Conservation (phyloP, 2,113 vertebrate species). For the Arvicanthis niloticus region DNA sequence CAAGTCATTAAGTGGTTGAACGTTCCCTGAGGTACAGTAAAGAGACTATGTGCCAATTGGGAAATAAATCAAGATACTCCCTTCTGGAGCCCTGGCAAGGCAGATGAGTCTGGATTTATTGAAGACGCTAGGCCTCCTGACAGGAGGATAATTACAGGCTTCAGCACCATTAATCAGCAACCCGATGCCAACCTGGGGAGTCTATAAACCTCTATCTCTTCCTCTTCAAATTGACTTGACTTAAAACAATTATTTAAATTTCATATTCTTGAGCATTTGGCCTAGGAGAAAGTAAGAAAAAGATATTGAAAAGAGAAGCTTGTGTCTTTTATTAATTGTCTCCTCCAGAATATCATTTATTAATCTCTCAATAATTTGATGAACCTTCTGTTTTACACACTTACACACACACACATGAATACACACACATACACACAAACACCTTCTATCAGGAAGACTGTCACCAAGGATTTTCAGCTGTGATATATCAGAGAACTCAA, state of each 20-base stretch:
- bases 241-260: constrained; percentile 80
- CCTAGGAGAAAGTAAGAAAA: constrained; percentile 51
- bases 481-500: constrained; percentile 9
- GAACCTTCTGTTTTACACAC: not conserved
- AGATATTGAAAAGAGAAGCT: constrained; percentile 16
- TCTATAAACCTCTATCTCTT: constrained; percentile 72
- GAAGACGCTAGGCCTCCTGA: constrained; percentile 74
- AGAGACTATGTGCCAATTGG: constrained; percentile 68
- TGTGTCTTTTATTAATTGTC: constrained; percentile 55
- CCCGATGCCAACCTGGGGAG: constrained; percentile 56
- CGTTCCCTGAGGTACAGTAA: constrained; percentile 74
- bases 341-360: constrained; percentile 45
- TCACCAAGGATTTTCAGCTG: not conserved
- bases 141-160: constrained; percentile 80
- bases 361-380: constrained; percentile 41
- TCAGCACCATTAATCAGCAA: constrained; percentile 81
- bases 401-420: not conserved
- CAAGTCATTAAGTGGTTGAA: constrained; percentile 62
- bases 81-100: constrained; percentile 74
- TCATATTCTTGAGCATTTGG: constrained; percentile 59
- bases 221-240: constrained; percentile 75
- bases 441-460: not conserved
- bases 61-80: constrained; percentile 78
- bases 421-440: not conserved
- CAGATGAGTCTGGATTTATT: constrained; percentile 80